Evolutionary conservation across 2,797 vertebrate species (phyloP).

Genomic region (Anomalospiza imberbis): DNA sequence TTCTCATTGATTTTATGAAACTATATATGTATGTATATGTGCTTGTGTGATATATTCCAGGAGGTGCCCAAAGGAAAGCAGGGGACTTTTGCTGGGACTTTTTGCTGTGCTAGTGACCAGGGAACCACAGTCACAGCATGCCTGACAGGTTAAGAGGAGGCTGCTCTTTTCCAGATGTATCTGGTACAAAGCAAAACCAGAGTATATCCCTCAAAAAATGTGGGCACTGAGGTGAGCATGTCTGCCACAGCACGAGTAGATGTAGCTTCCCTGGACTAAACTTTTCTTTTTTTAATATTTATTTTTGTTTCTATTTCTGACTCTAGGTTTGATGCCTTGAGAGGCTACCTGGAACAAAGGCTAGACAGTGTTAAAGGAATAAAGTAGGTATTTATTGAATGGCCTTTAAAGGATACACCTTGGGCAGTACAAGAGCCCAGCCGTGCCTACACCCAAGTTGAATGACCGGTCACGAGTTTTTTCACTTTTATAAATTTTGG

Average conservation of each 20-base stretch:
- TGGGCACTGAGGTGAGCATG: background rate
- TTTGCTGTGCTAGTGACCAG: background rate
- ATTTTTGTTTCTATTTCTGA: background rate
- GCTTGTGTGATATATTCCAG: background rate
- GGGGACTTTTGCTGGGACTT: background rate
- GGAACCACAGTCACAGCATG: background rate
- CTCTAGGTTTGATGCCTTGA: background rate
- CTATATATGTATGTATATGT: fast-evolving
- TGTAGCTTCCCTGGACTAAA: background rate
- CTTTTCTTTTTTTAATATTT: background rate
- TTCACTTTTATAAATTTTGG: background rate
- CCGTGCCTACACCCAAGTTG: background rate
- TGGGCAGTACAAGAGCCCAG: background rate
- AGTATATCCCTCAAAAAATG: background rate
- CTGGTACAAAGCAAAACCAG: slow-evolving; percentile 20
- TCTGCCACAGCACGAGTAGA: background rate
- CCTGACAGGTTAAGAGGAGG: slow-evolving; percentile 33
- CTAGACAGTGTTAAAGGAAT: background rate
- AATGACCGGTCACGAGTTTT: fast-evolving
- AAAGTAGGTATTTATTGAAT: background rate
- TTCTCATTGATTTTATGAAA: background rate
- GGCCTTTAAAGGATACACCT: background rate
- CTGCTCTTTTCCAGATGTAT: slow-evolving; percentile 38
- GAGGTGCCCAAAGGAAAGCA: background rate
- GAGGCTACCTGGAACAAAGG: background rate